Percentiles rank a stretch among this genome's conserved stretches.
Evolutionary conservation across 2,888 invertebrate genomes (phyloP).

Genomic region (Malthinus flaveolus): DNA sequence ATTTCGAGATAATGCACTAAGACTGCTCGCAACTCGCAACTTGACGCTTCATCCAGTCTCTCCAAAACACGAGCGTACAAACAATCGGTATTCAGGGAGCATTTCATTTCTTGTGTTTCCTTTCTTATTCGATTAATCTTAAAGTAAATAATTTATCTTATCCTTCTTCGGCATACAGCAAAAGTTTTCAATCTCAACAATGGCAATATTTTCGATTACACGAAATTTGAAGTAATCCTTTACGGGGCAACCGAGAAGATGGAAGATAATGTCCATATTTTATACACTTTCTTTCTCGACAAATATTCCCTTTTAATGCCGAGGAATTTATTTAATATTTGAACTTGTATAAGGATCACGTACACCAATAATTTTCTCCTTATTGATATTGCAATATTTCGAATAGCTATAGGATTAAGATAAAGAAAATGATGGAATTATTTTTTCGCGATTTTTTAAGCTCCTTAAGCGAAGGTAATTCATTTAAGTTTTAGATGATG

Average conservation of each 20-base stretch:
- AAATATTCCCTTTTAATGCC: conserved; percentile 2
- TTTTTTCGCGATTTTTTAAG: no score
- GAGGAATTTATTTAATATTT: conserved; percentile 14
- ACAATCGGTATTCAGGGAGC: conserved; percentile 11
- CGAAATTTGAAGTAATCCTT: conserved; percentile 8
- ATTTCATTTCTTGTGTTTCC: conserved; percentile 8
- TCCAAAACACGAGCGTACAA: neutral
- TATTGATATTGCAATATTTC: conserved; percentile 12
- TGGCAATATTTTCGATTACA: conserved; percentile 9
- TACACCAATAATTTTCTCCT: conserved; percentile 13
- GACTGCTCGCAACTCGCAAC: no score
- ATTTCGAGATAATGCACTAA: no score
- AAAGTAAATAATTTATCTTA: conserved; percentile 18
- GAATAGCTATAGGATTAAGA: neutral
- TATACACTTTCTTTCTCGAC: conserved; percentile 9
- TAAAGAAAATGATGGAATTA: no score
- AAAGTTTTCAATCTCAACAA: conserved; percentile 10
- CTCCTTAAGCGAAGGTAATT: no score
- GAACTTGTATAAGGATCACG: conserved; percentile 12
- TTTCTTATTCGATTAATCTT: conserved; percentile 12
- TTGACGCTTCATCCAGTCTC: no score
- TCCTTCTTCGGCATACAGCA: neutral
- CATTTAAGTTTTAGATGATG: no score
- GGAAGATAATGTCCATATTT: conserved; percentile 4
- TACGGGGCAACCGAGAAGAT: neutral